Evolutionary conservation across 2,113 vertebrate genomes (phyloP), one percentile per base, ranked within the genome.

Genomic region (Leptodactylus fuscus): DNA sequence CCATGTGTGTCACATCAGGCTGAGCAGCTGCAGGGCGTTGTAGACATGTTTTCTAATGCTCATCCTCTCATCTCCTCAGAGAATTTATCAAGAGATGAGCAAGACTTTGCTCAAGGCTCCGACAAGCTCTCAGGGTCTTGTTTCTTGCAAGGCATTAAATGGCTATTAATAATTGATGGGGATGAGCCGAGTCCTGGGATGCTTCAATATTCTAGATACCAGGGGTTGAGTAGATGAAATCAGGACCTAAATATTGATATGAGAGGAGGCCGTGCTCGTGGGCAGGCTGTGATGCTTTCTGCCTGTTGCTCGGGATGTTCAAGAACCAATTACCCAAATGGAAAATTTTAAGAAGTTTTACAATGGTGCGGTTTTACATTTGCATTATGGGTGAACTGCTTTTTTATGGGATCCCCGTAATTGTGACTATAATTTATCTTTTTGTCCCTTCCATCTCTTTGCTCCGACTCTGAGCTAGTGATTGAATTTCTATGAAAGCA

Each of bases 161-260:
- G 18, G 24, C 49, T 60, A 60, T 62, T 76, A 46, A 48, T 60
- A 55, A 83, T 83, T 69, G 12, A 82, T 62, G 16, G 48, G 29
- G 58, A 46, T 65, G 58, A 81, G 77, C 77, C 44, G 78, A 65
- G 78, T 67, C 79, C 9, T 48, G 58, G 41, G 44, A 62, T 46
- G 34, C 32, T 10, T 67, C 15, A 81, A 67, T 46, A 34, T 13
- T 81, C 20, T 67, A 34, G 6, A 9, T 76, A 29, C 53, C 49
- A 20, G 48, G 18, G 27, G 2, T 44, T 13, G 53, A 18, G 34
- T 2, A 24, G 38, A 20, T 27, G 15, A 46, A 74, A 11, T 44
- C 34, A 49, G 49, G 18, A 18, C 44, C 46, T 10, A 15, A 49
- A 18, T 12, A 48, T 49, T 18, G 69, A 11, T 34, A 70, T 5